Evolutionary conservation across 2,113 vertebrate genomes (phyloP).

Genomic region (Heterochromis multidens): DNA sequence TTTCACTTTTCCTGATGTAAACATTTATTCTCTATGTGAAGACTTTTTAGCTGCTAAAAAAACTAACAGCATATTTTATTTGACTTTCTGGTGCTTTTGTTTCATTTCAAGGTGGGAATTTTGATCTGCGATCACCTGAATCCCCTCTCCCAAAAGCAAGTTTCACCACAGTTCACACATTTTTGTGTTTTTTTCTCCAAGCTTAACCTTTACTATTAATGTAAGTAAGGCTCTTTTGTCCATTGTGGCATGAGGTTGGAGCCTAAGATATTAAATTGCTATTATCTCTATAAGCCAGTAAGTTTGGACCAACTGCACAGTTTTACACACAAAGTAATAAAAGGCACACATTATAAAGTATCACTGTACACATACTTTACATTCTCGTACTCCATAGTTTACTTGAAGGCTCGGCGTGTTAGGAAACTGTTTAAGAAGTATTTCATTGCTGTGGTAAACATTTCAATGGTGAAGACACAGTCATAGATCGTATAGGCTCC

Average conservation of each 20-base stretch:
- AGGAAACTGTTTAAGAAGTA: neutral
- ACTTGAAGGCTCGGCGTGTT: neutral
- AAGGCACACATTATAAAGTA: neutral
- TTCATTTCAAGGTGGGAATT: neutral
- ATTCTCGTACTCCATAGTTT: neutral
- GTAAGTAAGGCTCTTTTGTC: fast-evolving
- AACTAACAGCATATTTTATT: neutral
- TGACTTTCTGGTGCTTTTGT: neutral
- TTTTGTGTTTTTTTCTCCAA: neutral
- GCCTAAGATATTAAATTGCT: neutral
- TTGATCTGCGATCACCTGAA: neutral
- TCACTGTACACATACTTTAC: neutral
- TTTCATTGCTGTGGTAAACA: neutral
- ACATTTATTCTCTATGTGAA: neutral
- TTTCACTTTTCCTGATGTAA: neutral
- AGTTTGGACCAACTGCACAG: neutral
- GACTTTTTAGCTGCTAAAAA: too few species aligned
- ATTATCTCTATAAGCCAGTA: neutral
- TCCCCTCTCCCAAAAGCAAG: neutral
- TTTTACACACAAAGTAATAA: neutral
- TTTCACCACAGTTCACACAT: fast-evolving
- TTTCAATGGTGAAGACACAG: neutral
- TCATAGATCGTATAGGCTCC: neutral
- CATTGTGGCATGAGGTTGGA: neutral
- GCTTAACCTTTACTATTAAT: neutral